A percentile compares a stretch with the other conserved stretches of the same genome.
Evolutionary conservation across 2,888 invertebrate species (phyloP).

Genomic region (Pollenia labialis): DNA sequence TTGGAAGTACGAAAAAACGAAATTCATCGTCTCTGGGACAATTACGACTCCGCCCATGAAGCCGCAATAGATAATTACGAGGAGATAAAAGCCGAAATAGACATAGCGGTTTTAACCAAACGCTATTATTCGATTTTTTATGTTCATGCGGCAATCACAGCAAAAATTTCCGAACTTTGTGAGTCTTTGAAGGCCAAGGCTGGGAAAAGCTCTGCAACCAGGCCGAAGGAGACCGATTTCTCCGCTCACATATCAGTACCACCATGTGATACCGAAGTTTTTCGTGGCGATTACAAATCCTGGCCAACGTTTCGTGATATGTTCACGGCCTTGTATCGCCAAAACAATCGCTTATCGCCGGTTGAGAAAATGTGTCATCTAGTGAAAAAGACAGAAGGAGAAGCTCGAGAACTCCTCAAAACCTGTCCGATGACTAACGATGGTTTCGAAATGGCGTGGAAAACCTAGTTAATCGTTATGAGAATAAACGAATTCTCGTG

Average conservation of each 20-base stretch:
- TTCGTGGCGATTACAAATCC: slow-evolving; percentile 22
- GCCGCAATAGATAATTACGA: background rate
- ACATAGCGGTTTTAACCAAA: too few species aligned
- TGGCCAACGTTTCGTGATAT: slow-evolving; percentile 34
- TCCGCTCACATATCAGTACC: slow-evolving; percentile 29
- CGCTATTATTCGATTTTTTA: too few species aligned
- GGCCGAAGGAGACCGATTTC: too few species aligned
- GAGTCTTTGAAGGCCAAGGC: too few species aligned
- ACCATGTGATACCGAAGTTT: slow-evolving; percentile 41
- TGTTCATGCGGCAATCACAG: too few species aligned
- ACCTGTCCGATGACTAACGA: background rate
- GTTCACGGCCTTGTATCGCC: slow-evolving; percentile 6
- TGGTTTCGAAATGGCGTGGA: slow-evolving; percentile 30
- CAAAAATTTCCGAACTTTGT: too few species aligned
- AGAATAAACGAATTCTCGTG: slow-evolving; percentile 27
- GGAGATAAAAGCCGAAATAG: too few species aligned
- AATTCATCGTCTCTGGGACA: too few species aligned
- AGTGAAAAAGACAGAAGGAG: slow-evolving; percentile 18
- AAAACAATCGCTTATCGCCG: background rate
- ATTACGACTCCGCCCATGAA: too few species aligned
- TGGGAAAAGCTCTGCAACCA: too few species aligned
- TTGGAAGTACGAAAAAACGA: too few species aligned
- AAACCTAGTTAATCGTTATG: slow-evolving; percentile 21
- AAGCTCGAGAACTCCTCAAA: background rate
- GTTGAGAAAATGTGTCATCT: slow-evolving; percentile 31